Evolutionary conservation across 2,888 invertebrate species (phyloP).

Genomic region (Aleiodes leptofemur): DNA sequence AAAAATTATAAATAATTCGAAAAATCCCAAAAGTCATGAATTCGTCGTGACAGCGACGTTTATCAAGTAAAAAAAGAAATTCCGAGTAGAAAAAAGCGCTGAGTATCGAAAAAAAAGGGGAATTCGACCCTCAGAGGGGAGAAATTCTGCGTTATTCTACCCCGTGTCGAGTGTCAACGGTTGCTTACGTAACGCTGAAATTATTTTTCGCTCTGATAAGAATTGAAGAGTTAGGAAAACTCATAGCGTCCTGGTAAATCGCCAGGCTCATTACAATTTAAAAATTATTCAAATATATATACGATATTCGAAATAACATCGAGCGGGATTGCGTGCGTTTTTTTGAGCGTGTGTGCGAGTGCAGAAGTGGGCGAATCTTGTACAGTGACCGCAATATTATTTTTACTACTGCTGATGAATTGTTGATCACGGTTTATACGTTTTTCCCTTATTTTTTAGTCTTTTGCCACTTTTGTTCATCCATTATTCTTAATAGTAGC

Average conservation of each 20-base stretch:
- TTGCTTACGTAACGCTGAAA: slow-evolving; percentile 71
- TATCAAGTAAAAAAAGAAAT: neutral
- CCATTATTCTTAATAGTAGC: neutral
- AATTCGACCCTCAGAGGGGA: neutral
- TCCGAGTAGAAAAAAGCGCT: neutral
- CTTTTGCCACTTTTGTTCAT: neutral
- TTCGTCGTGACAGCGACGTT: neutral
- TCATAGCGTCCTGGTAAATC: neutral
- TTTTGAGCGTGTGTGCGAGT: neutral
- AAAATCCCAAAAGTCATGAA: neutral
- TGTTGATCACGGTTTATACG: neutral
- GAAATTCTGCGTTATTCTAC: slow-evolving; percentile 42
- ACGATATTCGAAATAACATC: neutral
- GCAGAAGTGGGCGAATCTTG: neutral
- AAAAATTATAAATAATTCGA: neutral
- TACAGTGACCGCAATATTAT: slow-evolving; percentile 30
- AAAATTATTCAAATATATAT: neutral
- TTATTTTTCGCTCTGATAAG: slow-evolving; percentile 64
- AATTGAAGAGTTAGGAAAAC: slow-evolving; percentile 9
- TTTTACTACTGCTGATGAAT: slow-evolving; percentile 4
- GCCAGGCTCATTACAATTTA: neutral
- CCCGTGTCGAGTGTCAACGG: slow-evolving; percentile 66
- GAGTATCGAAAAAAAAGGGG: neutral
- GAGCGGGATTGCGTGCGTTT: neutral
- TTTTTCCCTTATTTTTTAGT: slow-evolving; percentile 10